Evolutionary conservation across 2,113 vertebrate genomes (phyloP), one percentile per base, ranked within the genome.

Genomic region (Indicator maculatus): DNA sequence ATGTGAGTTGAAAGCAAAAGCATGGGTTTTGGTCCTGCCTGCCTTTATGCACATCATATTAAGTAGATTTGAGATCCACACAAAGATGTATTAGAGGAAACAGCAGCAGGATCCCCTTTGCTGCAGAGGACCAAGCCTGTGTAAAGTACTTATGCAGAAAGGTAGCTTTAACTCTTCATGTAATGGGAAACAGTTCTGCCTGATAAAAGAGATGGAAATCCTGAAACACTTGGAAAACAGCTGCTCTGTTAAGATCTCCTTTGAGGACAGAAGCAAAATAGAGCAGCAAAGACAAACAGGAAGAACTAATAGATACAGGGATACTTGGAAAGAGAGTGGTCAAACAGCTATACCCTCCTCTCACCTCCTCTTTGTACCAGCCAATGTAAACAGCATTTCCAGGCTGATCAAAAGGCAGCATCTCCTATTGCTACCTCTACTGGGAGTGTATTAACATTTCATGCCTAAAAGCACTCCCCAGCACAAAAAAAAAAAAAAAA

Each of bases 341-440:
- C 86, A 95, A 89, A 81, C 59, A 56, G 45, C 31, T 61, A 11
- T 53, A 50, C 56, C 33, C 53, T 93, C 80, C 72, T 86, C 76
- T 85, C 65, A 86, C 61, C 86, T 90, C 83, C 77, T 53, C 26
- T 65, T 53, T 82, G 55, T 19, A 82, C 63, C 74, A 91, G 71
- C 52, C 76, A 74, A 92, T 14, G 15, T 31, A 90, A 67, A 66
- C 74, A 93, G 63, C 74, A 64, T 84, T 94, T 91, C 76, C 38
- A 80, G 66, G 63, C 84, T 70, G 84, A 96, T 90, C 92, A 86
- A 95, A 95, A 96, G 81, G 85, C 74, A 88, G 86, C 84, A 64
- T 83, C 50, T 82, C 78, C 72, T 91, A 55, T 24, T 53, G 58
- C 50, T 89, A 5, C 65, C 88, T 92, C 75, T 86, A 50, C 47